phyloP scores from a whole-genome alignment of 2,113 vertebrate genomes.

The Burhinus oedicnemus region DNA sequence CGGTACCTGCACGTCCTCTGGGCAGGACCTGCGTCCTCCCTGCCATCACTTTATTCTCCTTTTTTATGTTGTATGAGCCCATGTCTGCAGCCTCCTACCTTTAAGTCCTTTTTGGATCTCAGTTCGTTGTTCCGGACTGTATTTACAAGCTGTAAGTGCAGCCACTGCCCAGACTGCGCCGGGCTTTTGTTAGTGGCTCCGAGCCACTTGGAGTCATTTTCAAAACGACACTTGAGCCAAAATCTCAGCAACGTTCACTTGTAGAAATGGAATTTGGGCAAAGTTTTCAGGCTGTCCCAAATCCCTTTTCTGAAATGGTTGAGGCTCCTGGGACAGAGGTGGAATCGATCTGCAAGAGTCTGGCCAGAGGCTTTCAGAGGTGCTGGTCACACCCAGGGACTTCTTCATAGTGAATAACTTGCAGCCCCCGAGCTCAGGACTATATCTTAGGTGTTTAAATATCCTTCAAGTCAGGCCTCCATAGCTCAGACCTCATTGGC shows the following conservation, averaged over 20 bases:
- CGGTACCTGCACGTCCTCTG: fast-evolving
- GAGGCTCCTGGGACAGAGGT: not conserved
- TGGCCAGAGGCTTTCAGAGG: not conserved
- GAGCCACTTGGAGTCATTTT: not conserved
- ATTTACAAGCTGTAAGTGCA: not conserved
- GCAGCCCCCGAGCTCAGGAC: not conserved
- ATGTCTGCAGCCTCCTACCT: not conserved
- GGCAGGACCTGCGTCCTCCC: not conserved
- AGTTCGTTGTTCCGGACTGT: not conserved
- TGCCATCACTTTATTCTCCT: fast-evolving
- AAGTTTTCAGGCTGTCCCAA: not conserved
- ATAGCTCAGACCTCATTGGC: not conserved
- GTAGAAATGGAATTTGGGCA: not conserved
- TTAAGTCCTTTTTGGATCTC: not conserved
- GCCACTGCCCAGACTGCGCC: not conserved
- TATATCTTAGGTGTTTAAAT: not conserved
- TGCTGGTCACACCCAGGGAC: not conserved
- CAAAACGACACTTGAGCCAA: not conserved
- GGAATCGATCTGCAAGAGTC: not conserved
- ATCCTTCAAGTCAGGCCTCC: not conserved
- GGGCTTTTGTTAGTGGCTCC: not conserved
- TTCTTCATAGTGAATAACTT: not conserved
- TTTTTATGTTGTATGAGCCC: fast-evolving
- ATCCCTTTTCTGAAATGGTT: not conserved
- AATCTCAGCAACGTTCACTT: fast-evolving